Percentiles rank a stretch among this genome's conserved stretches.
phyloP scores from a whole-genome alignment of 2,113 vertebrate species.

The Ammospiza caudacuta region DNA sequence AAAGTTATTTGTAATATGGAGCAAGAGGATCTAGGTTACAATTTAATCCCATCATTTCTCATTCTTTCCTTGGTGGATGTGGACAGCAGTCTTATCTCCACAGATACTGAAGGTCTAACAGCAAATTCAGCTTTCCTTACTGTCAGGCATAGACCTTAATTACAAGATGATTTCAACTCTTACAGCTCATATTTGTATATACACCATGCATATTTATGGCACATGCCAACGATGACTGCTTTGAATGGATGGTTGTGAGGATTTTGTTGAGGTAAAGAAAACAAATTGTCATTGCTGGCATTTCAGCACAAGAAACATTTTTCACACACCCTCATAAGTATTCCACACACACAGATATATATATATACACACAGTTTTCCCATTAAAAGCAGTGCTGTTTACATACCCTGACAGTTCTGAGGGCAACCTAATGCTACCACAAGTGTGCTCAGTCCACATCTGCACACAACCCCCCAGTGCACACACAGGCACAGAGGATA shows the following conservation, averaged over 20 bases:
- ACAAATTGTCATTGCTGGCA: slow-evolving; percentile 17
- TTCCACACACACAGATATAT: background rate
- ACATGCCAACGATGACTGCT: background rate
- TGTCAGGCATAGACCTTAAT: slow-evolving; percentile 14
- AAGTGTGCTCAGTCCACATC: background rate
- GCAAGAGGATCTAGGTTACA: background rate
- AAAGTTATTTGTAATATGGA: slow-evolving; percentile 18
- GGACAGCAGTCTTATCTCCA: slow-evolving; percentile 7
- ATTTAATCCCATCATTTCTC: slow-evolving; percentile 11
- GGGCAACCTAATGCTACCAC: background rate
- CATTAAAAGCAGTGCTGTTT: background rate
- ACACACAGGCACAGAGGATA: background rate
- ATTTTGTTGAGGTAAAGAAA: slow-evolving; percentile 37
- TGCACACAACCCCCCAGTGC: background rate
- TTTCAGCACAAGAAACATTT: slow-evolving; percentile 16
- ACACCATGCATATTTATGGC: slow-evolving; percentile 19
- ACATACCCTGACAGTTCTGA: background rate
- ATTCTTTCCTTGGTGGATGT: background rate
- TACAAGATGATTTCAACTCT: slow-evolving; percentile 20
- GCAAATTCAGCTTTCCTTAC: slow-evolving; percentile 19
- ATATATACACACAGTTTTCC: background rate
- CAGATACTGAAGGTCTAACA: background rate
- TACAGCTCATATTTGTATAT: slow-evolving; percentile 17
- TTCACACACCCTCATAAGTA: background rate
- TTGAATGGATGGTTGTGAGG: slow-evolving; percentile 23